Percentiles rank a stretch among this genome's conserved stretches.
Evolutionary conservation across 2,888 invertebrate species (phyloP).

Genomic region (Xestia sexstrigata): DNA sequence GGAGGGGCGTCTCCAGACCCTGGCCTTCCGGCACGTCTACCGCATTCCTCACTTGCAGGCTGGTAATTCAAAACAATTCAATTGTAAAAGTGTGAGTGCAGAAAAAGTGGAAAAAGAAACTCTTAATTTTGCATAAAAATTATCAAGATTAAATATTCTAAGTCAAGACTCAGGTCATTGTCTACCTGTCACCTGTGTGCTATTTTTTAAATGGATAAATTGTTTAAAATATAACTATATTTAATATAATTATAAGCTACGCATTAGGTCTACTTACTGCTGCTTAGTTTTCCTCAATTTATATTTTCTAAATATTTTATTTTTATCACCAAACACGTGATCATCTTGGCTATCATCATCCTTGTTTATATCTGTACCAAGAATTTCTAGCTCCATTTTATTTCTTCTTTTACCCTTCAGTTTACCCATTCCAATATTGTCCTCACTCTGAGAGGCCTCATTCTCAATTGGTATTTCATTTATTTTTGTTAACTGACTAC

Average conservation of each 20-base stretch:
- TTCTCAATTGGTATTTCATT: neutral
- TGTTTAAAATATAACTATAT: neutral
- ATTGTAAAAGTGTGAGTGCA: too few relatives aligned
- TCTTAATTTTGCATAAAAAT: too few relatives aligned
- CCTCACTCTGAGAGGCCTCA: neutral
- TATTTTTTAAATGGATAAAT: neutral
- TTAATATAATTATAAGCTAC: neutral
- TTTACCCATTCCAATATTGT: neutral
- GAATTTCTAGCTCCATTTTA: slow-evolving; percentile 27
- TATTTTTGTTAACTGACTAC: neutral
- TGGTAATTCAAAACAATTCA: too few relatives aligned
- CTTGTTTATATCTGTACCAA: slow-evolving; percentile 14
- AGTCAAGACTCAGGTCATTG: too few relatives aligned
- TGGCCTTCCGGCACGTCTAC: too few relatives aligned
- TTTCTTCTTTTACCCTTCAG: neutral
- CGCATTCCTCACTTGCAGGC: too few relatives aligned
- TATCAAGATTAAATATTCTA: too few relatives aligned
- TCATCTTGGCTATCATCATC: slow-evolving; percentile 13
- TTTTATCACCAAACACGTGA: slow-evolving; percentile 24
- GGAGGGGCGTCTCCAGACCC: too few relatives aligned
- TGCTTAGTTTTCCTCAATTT: slow-evolving; percentile 32
- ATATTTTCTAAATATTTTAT: slow-evolving; percentile 37
- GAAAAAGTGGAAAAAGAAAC: too few relatives aligned
- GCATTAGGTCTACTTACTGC: slow-evolving; percentile 35
- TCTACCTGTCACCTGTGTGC: neutral